Evolutionary conservation across 2,797 vertebrate genomes (phyloP), one percentile per base, ranked within the genome.

Genomic region (Poecile montanus): DNA sequence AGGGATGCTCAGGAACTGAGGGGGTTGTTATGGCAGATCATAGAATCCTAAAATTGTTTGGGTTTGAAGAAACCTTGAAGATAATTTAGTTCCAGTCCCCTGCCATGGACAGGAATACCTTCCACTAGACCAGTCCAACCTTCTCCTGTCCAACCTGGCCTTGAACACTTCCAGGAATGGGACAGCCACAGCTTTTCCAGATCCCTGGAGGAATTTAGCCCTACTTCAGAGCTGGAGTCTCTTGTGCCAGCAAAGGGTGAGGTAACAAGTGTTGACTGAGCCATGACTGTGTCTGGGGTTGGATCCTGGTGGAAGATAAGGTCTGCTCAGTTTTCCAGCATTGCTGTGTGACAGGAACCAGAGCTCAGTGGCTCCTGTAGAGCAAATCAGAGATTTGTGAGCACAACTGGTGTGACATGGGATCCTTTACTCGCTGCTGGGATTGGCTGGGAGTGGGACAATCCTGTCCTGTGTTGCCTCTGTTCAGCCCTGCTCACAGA

Each of bases 381-480:
- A 42, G 48, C 1, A 0, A 42, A 44, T 34, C 5, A 4, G 62
- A 4, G 38, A 6, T 54, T 1, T 1, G 7, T 21, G 42, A 65
- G 34, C 17, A 2, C 30, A 60, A 6, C 61, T 51, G 40, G 3
- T 47, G 53, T 30, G 74, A 57, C 23, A 3, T 9, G 29, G 18
- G 27, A 22, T 13, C 25, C 20, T 67, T 72, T 19, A 19, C 53
- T 79, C 0, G 0, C 73, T 51, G 17, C 14, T 0, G 1, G 65
- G 54, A 8, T 65, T 67, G 72, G 38, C 47, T 36, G 18, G 12
- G n/a, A 21, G 11, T 50, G 22, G 45, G 67, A 66, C n/a, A 51
- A n/a, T 34, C 38, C n/a, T 61, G n/a, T 53, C 21, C 58, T 27
- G 20, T 36, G 3, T 21, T 44, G 30, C 47, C 32, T 80, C 25